phyloP scores from a whole-genome alignment of 2,888 invertebrate species.

The Strigamia crassipes region DNA sequence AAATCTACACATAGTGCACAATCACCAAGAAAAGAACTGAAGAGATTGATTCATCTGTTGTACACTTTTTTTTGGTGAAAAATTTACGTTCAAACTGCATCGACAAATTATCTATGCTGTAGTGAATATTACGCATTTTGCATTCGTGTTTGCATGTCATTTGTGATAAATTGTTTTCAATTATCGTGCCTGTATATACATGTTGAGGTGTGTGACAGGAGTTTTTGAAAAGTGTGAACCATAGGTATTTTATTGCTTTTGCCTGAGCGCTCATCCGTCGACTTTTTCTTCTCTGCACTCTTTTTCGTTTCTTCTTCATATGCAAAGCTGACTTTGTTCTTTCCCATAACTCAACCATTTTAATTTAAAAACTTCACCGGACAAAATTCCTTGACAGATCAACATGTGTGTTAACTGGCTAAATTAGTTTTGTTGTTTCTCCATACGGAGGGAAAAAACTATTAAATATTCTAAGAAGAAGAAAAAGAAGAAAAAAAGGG shows the following conservation, averaged over 20 bases:
- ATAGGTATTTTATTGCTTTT: slow-evolving; percentile 45
- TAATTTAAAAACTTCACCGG: slow-evolving; percentile 45
- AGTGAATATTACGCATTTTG: slow-evolving; percentile 10
- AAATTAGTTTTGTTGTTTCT: slow-evolving; percentile 43
- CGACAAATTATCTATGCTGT: slow-evolving; percentile 6
- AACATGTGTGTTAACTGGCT: slow-evolving; percentile 43
- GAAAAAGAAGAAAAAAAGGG: not conserved
- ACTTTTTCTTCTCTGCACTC: slow-evolving; percentile 11
- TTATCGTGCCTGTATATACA: slow-evolving; percentile 42
- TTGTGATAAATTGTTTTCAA: slow-evolving; percentile 46
- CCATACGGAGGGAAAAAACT: not conserved
- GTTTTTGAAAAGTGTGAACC: slow-evolving; percentile 25
- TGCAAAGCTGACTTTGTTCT: slow-evolving; percentile 23
- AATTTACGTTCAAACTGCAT: not conserved
- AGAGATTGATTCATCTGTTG: slow-evolving; percentile 16
- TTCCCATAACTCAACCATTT: slow-evolving; percentile 45
- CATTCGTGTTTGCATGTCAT: slow-evolving; percentile 10
- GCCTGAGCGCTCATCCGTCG: slow-evolving; percentile 43
- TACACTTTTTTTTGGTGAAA: not conserved
- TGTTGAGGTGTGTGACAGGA: slow-evolving; percentile 19
- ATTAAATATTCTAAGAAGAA: not conserved
- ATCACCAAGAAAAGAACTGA: slow-evolving; percentile 5
- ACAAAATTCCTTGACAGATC: slow-evolving; percentile 29
- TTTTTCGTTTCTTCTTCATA: slow-evolving; percentile 43
- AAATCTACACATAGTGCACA: slow-evolving; percentile 5